phyloP scores from a whole-genome alignment of 2,113 vertebrate species.

The Indicator indicator region DNA sequence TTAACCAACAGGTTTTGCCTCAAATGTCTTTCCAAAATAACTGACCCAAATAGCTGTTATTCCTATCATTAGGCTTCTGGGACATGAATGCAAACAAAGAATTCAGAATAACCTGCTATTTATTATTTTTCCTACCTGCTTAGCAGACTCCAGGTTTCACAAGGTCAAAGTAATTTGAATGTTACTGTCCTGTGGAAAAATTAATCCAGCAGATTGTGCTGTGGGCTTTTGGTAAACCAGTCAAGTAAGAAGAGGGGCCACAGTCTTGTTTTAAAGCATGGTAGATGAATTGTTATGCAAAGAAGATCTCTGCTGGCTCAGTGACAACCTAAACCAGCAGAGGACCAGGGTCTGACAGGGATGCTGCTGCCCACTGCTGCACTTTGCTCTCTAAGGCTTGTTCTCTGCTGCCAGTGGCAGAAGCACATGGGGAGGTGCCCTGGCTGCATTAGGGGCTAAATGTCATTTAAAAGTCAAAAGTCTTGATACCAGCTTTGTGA shows the following conservation, averaged over 20 bases:
- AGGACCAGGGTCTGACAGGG: background rate
- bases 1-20: background rate
- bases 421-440: rapidly evolving
- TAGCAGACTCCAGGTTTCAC: background rate
- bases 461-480: background rate
- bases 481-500: background rate
- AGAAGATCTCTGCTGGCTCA: background rate
- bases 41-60: background rate
- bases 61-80: background rate
- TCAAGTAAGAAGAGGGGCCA: background rate
- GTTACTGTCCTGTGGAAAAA: background rate
- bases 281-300: background rate
- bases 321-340: background rate
- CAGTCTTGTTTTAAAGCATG: background rate
- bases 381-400: background rate
- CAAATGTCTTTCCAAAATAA: background rate
- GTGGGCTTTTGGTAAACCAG: background rate
- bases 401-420: background rate
- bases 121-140: conserved; percentile 3
- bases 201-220: background rate
- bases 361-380: background rate
- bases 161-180: background rate
- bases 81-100: background rate
- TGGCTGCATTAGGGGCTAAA: background rate
- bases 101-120: background rate